A percentile compares a stretch with the other conserved stretches of the same genome.
phyloP scores from a whole-genome alignment of 2,113 vertebrate genomes.

The Ciconia boyciana region DNA sequence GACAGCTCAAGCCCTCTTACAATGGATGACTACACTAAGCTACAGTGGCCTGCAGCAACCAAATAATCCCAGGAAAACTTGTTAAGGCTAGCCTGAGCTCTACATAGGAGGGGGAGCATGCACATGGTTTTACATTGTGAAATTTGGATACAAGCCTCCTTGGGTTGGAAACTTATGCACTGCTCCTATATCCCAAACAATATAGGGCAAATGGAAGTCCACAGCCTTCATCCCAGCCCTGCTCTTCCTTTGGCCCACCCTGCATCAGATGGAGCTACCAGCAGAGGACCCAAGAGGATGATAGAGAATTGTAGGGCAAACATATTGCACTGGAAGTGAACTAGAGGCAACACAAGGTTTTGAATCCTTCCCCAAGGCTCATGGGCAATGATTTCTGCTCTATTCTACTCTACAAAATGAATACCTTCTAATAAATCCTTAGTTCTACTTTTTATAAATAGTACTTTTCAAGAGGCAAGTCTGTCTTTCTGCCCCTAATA shows the following conservation, averaged over 20 bases:
- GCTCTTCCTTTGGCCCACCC: neutral
- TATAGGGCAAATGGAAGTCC: neutral
- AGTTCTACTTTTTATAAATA: neutral
- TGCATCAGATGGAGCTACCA: fast-evolving
- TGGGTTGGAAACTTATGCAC: neutral
- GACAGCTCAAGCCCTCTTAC: slow-evolving; percentile 15
- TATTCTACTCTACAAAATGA: neutral
- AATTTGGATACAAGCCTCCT: neutral
- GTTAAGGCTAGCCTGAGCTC: neutral
- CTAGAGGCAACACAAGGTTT: neutral
- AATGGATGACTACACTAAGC: neutral
- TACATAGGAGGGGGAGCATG: neutral
- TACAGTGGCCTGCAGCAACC: neutral
- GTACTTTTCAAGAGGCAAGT: neutral
- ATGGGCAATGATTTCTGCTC: neutral
- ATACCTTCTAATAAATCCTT: neutral
- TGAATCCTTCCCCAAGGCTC: neutral
- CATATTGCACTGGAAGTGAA: neutral
- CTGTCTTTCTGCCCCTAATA: neutral
- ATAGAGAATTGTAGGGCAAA: neutral
- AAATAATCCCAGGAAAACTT: neutral
- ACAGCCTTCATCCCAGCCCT: neutral
- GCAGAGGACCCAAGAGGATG: neutral
- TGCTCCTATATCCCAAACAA: neutral
- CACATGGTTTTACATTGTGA: neutral